Evolutionary conservation across 2,113 vertebrate species (phyloP).

Genomic region (crab-eating macaque (Macaca fascicularis)): T2T-MFA8v1.1 NC_088380.1:3840501-3841000

Average conservation of each 20-base stretch:
- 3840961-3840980: too few relatives aligned
- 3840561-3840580: too few relatives aligned
- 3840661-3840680: background rate
- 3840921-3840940: background rate
- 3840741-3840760: accelerated
- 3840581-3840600: too few relatives aligned
- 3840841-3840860: background rate
- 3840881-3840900: background rate
- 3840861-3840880: background rate
- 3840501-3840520: background rate
- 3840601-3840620: too few relatives aligned
- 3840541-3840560: background rate
- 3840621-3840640: too few relatives aligned
- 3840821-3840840: background rate
- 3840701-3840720: background rate
- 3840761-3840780: background rate
- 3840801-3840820: background rate
- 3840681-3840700: background rate
- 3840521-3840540: too few relatives aligned
- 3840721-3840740: background rate
- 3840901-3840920: background rate
- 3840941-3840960: background rate
- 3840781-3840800: background rate
- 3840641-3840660: background rate
- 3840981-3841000: accelerated